Evolutionary conservation across 2,113 vertebrate genomes (phyloP).

Genomic region (Thinocorus orbignyianus): DNA sequence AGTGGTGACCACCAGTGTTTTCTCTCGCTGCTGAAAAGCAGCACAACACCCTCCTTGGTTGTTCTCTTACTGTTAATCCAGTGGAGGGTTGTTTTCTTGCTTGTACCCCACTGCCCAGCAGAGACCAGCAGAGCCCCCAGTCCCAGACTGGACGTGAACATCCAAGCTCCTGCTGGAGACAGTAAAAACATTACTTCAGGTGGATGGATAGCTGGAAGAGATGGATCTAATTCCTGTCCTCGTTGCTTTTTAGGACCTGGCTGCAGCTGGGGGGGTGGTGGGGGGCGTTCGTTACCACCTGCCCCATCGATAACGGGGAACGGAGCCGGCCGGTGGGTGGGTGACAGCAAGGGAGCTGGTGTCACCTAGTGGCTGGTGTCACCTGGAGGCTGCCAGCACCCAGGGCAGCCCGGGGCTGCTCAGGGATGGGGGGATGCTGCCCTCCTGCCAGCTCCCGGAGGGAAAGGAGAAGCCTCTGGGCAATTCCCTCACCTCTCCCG

Average conservation of each 20-base stretch:
- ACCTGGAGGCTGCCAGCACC: not conserved
- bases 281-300: no score
- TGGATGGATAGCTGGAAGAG: rapidly evolving
- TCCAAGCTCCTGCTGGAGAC: rapidly evolving
- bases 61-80: not conserved
- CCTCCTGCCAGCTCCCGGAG: not conserved
- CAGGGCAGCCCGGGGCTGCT: no score
- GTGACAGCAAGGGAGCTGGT: not conserved
- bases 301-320: no score
- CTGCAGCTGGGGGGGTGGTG: rapidly evolving
- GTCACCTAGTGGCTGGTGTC: not conserved
- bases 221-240: rapidly evolving
- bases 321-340: no score
- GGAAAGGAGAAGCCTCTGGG: not conserved
- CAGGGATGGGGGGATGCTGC: not conserved
- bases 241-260: rapidly evolving
- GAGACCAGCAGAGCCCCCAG: not conserved
- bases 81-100: not conserved
- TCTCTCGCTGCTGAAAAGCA: not conserved
- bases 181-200: not conserved
- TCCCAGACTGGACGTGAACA: not conserved
- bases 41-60: rapidly evolving
- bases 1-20: not conserved
- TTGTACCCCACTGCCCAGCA: rapidly evolving
- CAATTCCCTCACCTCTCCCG: not conserved